Evolutionary conservation across 2,888 invertebrate species (phyloP), one percentile per base, ranked within the genome.

Genomic region (Tolmerus cingulatus): DNA sequence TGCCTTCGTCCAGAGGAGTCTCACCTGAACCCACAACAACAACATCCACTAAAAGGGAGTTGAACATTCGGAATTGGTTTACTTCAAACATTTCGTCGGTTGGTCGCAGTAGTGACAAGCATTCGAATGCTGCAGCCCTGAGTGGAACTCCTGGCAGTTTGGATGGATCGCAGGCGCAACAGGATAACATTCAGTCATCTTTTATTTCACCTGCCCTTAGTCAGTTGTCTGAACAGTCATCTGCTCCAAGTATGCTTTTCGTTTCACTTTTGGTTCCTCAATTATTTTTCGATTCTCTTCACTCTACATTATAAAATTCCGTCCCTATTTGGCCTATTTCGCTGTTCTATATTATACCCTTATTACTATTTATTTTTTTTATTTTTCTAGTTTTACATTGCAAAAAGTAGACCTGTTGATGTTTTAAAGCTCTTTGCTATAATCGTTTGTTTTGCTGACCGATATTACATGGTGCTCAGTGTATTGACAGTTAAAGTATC

Each of bases 151-250:
- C 90, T 89, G 91, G 90, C 90, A 90, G 89, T 55, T 27, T 51
- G 23, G 86, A 79, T 90, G 91, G 91, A 57, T 23, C 23, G 8
- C 74, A 85, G 87, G 87, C 88, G 87, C 85, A 74, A 57, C 91
- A 90, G 91, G 91, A 90, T 90, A 66, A 66, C 27, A 91, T 90
- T 90, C 92, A 92, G 92, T 91, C 91, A 91, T 92, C 91, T 91
- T 92, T 91, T 89, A 90, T 91, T 90, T 90, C 91, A 90, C 90
- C 90, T 90, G 90, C 90, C 90, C 90, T 90, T 89, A 90, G 90
- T 90, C 90, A 90, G 89, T 90, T 90, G 89, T 90, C 90, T 89
- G 89, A 90, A 88, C 89, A 90, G 88, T 89, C 89, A 87, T 89
- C 89, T 74, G 88, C 89, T 88, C 89, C 88, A 90, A 90, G 89